Percentiles rank a stretch among this genome's conserved stretches.
These are phyloP conservation scores for Schizothorax lantsangensis DNA, from an alignment of 2,797 vertebrate species.

Conservation along the genomic window DNA sequence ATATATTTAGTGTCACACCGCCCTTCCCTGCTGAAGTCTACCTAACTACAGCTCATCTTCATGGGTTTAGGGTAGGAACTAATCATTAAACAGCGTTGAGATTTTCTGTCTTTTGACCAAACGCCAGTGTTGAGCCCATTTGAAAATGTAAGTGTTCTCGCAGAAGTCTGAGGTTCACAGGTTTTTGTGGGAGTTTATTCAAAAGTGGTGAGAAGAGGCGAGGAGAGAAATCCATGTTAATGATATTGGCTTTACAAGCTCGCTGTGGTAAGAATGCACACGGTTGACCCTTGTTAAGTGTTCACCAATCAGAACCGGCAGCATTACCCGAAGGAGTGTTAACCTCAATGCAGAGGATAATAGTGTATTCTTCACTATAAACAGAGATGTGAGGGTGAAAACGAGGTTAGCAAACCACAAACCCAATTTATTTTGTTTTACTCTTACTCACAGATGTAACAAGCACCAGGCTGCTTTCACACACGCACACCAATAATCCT, in stretches of 20 bases:
- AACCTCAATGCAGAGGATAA: not conserved
- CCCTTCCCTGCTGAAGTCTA: not conserved
- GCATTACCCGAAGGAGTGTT: not conserved
- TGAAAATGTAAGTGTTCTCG: not conserved
- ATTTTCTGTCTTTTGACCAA: slow-evolving; percentile 11
- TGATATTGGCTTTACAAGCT: slow-evolving; percentile 42
- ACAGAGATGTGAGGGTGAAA: slow-evolving; percentile 30
- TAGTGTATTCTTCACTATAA: slow-evolving; percentile 8
- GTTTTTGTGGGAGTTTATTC: not conserved
- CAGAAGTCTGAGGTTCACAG: not conserved
- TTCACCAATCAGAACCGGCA: slow-evolving; percentile 6
- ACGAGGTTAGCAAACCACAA: slow-evolving; percentile 36
- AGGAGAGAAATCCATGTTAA: slow-evolving; percentile 16
- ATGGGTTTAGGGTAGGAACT: not conserved
- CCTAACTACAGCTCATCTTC: slow-evolving; percentile 19
- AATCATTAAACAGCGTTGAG: slow-evolving; percentile 11
- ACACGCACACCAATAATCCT: slow-evolving; percentile 28
- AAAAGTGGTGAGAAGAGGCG: not conserved
- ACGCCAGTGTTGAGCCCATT: not conserved
- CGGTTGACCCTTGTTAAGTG: slow-evolving; percentile 41
- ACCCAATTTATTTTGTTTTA: slow-evolving; percentile 45
- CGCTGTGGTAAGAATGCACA: slow-evolving; percentile 35
- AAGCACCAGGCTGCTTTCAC: slow-evolving; percentile 40
- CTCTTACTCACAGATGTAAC: slow-evolving; percentile 42
- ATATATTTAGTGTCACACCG: not conserved